Evolutionary conservation across 30 jellyfish, hydroid and myxozoan genomes (phyloP), one percentile per base, ranked within the genome.

Genomic region (Cassiopea andromeda): DNA sequence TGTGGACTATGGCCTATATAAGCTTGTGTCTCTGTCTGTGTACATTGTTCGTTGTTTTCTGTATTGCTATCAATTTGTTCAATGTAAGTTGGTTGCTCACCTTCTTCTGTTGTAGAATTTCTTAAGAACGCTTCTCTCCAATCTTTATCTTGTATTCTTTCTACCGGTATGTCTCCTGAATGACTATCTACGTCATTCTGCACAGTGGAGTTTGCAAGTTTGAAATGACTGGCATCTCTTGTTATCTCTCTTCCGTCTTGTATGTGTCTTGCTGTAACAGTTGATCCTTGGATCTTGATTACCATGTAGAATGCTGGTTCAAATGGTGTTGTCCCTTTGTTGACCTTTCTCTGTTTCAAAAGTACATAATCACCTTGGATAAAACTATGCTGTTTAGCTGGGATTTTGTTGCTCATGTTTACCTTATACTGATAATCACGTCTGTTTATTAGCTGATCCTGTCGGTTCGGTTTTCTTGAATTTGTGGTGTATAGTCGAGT

Each of bases 221-320:
- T 64, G 15, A 64, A 64, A 64, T 64, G 73, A 64, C 73, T 64
- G 73, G 81, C 81, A 46, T 19, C 60, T 46, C 81, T 72, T 38
- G 17, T 72, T 38, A 72, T 15, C n/a, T 72, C 81, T 27, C 81
- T 5, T 0, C 81, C 81, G 44, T 72, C 0, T 38, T 44, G 64
- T 27, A 72, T 13, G 44, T 73, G 60, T 27, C 81, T 72, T 38
- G 60, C 81, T 8, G 81, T 72, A 72, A 72, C 54, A 7, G 18
- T 2, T 10, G 54, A 19, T 72, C 54, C 57, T 72, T 72, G 81
- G 44, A 72, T 72, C 17, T 72, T 19, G n/a, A 54, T 54, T 54
- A 54, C 64, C 64, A 3, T 7, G 60, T 38, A 72, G 54, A 72
- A 72, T 72, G 81, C 81, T 44, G 81, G 48, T 27, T 72, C 60